Evolutionary conservation across 2,888 invertebrate genomes (phyloP).

Genomic region (Lepidocyrtinus sp.): DNA sequence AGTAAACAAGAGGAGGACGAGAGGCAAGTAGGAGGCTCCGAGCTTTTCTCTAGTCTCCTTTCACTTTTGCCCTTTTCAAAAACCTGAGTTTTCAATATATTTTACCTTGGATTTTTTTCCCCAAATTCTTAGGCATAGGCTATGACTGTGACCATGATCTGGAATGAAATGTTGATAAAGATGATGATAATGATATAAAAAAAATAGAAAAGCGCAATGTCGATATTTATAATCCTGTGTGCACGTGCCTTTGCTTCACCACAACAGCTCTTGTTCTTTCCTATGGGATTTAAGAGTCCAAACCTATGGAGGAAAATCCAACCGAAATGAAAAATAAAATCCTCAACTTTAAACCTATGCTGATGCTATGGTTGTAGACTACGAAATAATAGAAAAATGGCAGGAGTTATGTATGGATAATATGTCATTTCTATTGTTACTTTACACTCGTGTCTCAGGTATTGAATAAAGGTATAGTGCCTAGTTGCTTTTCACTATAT

Average conservation of each 20-base stretch:
- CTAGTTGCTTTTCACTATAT: too few species aligned
- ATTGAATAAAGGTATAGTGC: too few species aligned
- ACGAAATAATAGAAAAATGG: conserved; percentile 34
- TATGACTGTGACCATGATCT: conserved; percentile 5
- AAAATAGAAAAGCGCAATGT: conserved; percentile 17
- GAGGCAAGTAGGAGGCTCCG: too few species aligned
- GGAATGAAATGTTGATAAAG: conserved; percentile 18
- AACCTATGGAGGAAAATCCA: not conserved
- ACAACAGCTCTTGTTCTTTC: conserved; percentile 38
- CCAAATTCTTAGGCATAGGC: not conserved
- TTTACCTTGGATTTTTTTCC: not conserved
- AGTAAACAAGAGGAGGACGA: too few species aligned
- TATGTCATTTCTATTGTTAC: conserved; percentile 6
- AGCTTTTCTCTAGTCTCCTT: not conserved
- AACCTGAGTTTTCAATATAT: not conserved
- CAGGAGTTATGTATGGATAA: not conserved
- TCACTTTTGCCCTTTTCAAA: not conserved
- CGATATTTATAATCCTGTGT: conserved; percentile 50
- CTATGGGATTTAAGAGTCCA: too few species aligned
- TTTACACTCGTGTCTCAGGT: not conserved
- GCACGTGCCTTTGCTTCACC: conserved; percentile 53
- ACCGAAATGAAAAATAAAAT: not conserved
- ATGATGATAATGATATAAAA: conserved; percentile 42
- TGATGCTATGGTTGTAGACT: too few species aligned
- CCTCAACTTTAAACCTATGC: conserved; percentile 38